phyloP scores from a whole-genome alignment of 2,113 vertebrate species.

The Saccopteryx bilineata region DNA sequence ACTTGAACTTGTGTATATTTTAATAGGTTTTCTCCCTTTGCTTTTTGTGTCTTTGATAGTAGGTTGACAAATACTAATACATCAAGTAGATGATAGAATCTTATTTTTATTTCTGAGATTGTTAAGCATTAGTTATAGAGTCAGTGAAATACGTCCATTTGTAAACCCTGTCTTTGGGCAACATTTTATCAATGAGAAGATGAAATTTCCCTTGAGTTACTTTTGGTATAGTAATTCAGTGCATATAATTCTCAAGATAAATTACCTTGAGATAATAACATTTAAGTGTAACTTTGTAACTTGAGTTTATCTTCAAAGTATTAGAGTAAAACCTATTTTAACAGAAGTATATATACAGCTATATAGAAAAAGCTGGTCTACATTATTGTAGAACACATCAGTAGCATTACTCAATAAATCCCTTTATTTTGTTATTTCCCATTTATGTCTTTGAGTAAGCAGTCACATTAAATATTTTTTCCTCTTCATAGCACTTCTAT shows the following conservation, averaged over 20 bases:
- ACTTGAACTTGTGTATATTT: neutral
- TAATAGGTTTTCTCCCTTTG: neutral
- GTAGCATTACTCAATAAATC: neutral
- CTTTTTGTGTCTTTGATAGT: neutral
- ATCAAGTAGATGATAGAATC: conserved; percentile 18
- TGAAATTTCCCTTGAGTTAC: neutral
- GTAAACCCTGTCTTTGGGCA: neutral
- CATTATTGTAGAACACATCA: conserved; percentile 8
- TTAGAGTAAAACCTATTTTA: neutral
- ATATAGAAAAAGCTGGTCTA: neutral
- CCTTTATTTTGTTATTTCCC: conserved; percentile 11
- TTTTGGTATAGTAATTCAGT: conserved; percentile 8
- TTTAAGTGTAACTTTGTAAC: conserved; percentile 29
- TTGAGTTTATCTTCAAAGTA: neutral
- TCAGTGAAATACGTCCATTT: conserved; percentile 21
- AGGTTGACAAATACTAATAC: neutral
- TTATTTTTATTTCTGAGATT: conserved; percentile 40
- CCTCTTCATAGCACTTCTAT: neutral
- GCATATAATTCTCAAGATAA: conserved; percentile 44
- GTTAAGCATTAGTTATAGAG: conserved; percentile 5
- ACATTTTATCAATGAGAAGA: conserved; percentile 3
- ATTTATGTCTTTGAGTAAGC: neutral
- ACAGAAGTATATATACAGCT: neutral
- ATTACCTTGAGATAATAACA: neutral
- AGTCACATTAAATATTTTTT: neutral